Evolutionary conservation across 2,797 vertebrate species (phyloP).

Genomic region (Molossus molossus): DNA sequence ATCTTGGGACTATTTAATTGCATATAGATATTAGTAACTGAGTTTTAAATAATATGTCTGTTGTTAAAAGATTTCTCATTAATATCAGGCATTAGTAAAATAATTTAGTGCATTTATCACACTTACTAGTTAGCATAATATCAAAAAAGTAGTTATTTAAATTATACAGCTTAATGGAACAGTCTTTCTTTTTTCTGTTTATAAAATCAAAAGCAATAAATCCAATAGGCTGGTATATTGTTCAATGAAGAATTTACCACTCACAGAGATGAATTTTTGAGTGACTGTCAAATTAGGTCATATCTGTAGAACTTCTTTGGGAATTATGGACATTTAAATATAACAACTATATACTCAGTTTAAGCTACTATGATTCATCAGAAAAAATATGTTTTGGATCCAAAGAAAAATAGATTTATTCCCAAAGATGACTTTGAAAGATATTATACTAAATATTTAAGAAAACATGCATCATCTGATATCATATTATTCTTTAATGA

Average conservation of each 20-base stretch:
- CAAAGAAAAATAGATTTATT: constrained; percentile 51
- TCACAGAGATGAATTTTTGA: constrained; percentile 53
- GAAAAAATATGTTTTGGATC: constrained; percentile 41
- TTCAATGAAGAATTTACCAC: not conserved
- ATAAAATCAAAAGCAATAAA: constrained; percentile 50
- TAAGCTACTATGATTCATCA: constrained; percentile 46
- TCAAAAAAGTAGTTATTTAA: constrained; percentile 42
- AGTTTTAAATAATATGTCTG: constrained; percentile 30
- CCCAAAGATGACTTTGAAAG: constrained; percentile 31
- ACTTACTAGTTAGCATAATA: not conserved
- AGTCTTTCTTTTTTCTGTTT: constrained; percentile 17
- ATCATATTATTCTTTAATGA: constrained; percentile 2
- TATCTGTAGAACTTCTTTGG: constrained; percentile 57
- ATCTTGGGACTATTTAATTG: not conserved
- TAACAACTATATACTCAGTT: constrained; percentile 59
- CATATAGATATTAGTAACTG: not conserved
- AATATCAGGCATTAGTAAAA: not conserved
- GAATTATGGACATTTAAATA: constrained; percentile 56
- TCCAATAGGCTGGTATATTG: not conserved
- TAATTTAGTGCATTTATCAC: not conserved
- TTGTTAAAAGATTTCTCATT: constrained; percentile 40
- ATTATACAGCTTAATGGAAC: not conserved
- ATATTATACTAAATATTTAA: constrained; percentile 46
- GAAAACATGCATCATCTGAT: not conserved
- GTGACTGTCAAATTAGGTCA: constrained; percentile 48